Evolutionary conservation across 2,888 invertebrate species (phyloP).

Genomic region (Oscheius myriophilus): DNA sequence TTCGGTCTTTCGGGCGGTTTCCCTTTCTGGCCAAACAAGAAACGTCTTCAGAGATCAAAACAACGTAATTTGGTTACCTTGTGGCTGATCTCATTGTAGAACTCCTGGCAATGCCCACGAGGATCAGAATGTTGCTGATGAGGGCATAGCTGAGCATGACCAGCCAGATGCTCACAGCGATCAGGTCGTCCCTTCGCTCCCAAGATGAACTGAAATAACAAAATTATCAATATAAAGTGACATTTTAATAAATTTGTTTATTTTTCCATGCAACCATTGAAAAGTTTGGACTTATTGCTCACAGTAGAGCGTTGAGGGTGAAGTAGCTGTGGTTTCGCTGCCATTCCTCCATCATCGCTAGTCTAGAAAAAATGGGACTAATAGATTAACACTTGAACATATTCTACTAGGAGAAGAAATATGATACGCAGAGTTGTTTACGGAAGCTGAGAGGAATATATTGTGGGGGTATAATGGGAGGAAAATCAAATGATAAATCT

Average conservation of each 20-base stretch:
- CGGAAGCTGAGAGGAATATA: too few species aligned
- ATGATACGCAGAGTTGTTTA: too few species aligned
- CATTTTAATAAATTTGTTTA: background rate
- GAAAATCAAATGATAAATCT: too few species aligned
- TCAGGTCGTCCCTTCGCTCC: conserved; percentile 60
- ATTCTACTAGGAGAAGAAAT: too few species aligned
- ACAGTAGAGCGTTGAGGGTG: conserved; percentile 49
- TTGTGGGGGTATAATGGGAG: too few species aligned
- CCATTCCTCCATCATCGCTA: conserved; percentile 31
- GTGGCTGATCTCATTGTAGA: conserved; percentile 61
- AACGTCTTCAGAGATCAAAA: background rate
- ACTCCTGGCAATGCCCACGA: conserved; percentile 60
- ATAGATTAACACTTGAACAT: too few species aligned
- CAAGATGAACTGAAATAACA: conserved; percentile 50
- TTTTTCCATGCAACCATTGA: background rate
- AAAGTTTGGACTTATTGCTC: conserved; percentile 17
- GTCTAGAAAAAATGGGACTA: background rate
- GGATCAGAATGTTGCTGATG: conserved; percentile 61
- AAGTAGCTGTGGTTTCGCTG: conserved; percentile 43
- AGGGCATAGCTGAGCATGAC: conserved; percentile 63
- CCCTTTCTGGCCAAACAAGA: background rate
- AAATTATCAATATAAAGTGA: background rate
- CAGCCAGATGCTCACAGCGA: conserved; percentile 63
- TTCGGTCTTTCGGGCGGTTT: too few species aligned
- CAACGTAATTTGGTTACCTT: conserved; percentile 39